Base-by-base conservation (phyloP, 2,797 vertebrate genomes). In the Lacerta agilis region DNA sequence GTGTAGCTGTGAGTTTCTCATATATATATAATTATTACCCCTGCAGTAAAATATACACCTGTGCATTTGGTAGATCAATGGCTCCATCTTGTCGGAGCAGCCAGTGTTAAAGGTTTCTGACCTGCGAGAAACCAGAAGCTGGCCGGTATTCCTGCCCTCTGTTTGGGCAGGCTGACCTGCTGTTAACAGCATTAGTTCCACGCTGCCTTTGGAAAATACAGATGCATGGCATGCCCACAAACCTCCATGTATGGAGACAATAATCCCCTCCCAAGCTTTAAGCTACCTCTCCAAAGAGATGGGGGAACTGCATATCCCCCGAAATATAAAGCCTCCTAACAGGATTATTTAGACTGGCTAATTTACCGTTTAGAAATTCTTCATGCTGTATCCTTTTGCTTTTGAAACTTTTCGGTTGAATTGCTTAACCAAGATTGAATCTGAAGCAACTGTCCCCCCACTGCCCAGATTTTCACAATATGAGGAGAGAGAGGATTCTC, bases 11-110 rank as follows among this genome's bases (percentile, higher is more conserved):
- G 17, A 5, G 25, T 9, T 2, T 1, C 3, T 15, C 15, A 10
- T 27, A 10, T 45, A 29, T 25, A 3, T 73, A 36, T 71, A 5
- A 11, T 79, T 27, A 33, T 33, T 33, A 33, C 33, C 33, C 33
- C 33, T 33, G 33, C 36, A 8, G 45, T 41, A 77, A 79, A 84
- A 79, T 23, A 66, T 33, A 66, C 45, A 36, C 25, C 91, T 83
- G 86, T 87, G 90, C 92, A 85, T 73, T 41, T 29, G 90, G 90
- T 90, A 92, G 94, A 90, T 94, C 94, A 93, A 88, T 93, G 94
- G 83, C 86, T 95, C 55, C 58, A 43, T 80, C 81, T 87, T 79
- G 91, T 83, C 85, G 82, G 71, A 23, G 90, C 92, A 69, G 79
- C 72, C 43, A 41, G 55, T 92, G 89, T 90, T 92, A 94, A 93